A percentile compares a stretch with the other conserved stretches of the same genome.
Evolutionary conservation across 2,113 vertebrate species (phyloP).

Genomic region (Pangasianodon gigas): DNA sequence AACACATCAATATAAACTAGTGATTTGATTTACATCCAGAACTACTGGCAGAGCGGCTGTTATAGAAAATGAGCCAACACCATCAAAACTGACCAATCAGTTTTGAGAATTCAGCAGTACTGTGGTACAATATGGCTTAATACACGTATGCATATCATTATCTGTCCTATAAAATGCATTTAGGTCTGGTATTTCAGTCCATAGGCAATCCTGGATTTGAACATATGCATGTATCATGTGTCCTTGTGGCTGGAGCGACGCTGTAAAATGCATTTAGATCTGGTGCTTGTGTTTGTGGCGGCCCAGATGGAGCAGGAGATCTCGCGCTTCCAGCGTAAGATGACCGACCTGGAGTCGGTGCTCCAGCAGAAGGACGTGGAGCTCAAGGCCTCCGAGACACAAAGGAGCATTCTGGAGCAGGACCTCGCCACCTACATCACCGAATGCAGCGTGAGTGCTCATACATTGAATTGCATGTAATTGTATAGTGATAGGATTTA

Average conservation of each 20-base stretch:
- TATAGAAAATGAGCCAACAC: neutral
- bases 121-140: neutral
- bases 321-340: constrained; percentile 97
- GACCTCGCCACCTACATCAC: constrained; percentile 99
- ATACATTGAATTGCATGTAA: neutral
- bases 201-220: neutral
- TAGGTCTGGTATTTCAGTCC: neutral
- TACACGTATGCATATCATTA: neutral
- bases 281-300: constrained; percentile 53
- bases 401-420: constrained; percentile 96
- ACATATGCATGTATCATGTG: neutral
- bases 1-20: neutral
- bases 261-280: constrained; percentile 56
- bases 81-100: neutral
- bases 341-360: constrained; percentile 98
- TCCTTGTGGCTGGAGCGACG: neutral
- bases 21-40: neutral
- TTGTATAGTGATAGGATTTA: neutral
- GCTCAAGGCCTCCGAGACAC: constrained; percentile 97
- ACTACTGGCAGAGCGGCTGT: neutral
- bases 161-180: neutral
- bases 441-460: constrained; percentile 94
- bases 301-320: constrained; percentile 99
- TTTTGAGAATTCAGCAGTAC: neutral
- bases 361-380: constrained; percentile 99